These are phyloP conservation scores for Pristionchus fissidentatus DNA, from an alignment of 2,888 invertebrate genomes.

Conservation along the genomic window DNA sequence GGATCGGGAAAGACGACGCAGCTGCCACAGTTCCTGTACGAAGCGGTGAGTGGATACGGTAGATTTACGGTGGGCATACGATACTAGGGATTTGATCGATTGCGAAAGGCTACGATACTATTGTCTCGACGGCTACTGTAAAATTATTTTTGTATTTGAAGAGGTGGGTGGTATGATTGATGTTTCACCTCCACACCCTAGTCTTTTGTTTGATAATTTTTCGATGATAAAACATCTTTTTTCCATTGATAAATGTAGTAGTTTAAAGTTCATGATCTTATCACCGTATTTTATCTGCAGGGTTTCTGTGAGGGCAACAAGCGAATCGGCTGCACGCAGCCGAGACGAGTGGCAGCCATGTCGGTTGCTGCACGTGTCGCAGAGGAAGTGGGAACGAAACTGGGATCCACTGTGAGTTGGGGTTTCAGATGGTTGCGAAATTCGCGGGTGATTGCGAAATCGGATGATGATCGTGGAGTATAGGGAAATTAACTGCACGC, in stretches of 20 bases:
- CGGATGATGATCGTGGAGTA: not conserved
- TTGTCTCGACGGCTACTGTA: not conserved
- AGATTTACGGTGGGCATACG: not conserved
- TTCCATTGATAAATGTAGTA: not conserved
- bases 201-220: too few relatives aligned
- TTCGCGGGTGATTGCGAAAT: not conserved
- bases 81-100: too few relatives aligned
- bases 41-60: constrained; percentile 77
- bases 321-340: constrained; percentile 96
- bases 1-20: constrained; percentile 81
- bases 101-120: too few relatives aligned
- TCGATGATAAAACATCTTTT: not conserved
- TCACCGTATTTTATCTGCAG: constrained; percentile 57
- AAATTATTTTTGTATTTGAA: not conserved
- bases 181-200: too few relatives aligned
- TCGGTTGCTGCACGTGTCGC: constrained; percentile 98
- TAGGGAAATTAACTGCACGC: too few relatives aligned
- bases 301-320: constrained; percentile 82
- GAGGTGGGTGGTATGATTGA: not conserved
- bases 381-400: constrained; percentile 95
- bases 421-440: not conserved
- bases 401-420: constrained; percentile 81
- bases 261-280: not conserved
- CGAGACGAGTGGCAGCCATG: constrained; percentile 99
- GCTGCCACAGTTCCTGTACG: constrained; percentile 80